Conservation (phyloP, 2,113 vertebrate species). For the Cyanoramphus novaezelandiae region DNA sequence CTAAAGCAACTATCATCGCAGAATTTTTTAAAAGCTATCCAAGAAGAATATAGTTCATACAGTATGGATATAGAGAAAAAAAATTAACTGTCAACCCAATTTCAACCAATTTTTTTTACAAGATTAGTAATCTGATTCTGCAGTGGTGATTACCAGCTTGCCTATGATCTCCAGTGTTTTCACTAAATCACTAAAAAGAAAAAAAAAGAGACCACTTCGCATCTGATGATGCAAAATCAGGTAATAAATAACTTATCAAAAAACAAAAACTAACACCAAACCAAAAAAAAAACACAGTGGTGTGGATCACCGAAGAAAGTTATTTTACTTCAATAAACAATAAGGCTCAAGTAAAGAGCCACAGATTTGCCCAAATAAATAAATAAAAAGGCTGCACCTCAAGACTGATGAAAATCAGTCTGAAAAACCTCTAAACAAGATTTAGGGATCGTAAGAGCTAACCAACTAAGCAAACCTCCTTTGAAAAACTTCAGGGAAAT, state of each 20-base stretch:
- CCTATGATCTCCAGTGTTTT: background rate
- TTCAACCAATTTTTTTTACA: background rate
- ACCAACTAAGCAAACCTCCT: background rate
- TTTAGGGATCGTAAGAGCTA: background rate
- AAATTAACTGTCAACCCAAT: background rate
- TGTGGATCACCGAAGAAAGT: background rate
- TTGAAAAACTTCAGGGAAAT: background rate
- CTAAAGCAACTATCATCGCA: background rate
- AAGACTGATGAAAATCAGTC: background rate
- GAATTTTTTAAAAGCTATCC: background rate
- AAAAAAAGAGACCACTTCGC: background rate
- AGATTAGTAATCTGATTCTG: background rate
- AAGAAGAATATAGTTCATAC: background rate
- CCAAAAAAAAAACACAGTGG: background rate
- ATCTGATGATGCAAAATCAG: background rate
- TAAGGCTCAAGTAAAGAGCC: background rate
- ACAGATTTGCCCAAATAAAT: background rate
- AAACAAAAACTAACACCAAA: background rate
- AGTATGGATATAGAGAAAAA: accelerated
- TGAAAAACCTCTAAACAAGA: background rate
- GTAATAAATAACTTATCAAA: background rate
- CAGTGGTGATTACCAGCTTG: accelerated
- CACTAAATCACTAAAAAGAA: background rate
- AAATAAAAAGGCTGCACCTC: background rate
- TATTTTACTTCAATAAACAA: background rate